Conservation (phyloP, 1,140 invertebrate species). For the Ridgeia piscesae region DNA sequence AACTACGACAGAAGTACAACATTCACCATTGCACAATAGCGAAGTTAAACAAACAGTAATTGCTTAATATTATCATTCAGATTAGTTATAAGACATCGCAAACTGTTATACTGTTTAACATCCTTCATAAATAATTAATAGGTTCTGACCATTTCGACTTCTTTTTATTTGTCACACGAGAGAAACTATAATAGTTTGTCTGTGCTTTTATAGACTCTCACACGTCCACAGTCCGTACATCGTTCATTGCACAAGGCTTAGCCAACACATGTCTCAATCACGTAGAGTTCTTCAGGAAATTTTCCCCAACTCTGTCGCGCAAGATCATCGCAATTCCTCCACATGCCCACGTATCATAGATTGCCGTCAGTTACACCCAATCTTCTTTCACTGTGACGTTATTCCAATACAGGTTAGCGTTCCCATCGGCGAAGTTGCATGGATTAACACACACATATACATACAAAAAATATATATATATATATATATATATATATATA, state of each 20-base stretch:
- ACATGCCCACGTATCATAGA: not conserved
- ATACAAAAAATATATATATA: too few relatives aligned
- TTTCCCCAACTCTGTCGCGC: not conserved
- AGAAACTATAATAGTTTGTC: not conserved
- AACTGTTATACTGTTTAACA: not conserved
- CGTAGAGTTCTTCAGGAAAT: not conserved
- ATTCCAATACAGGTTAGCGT: not conserved
- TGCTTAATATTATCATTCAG: not conserved
- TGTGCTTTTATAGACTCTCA: not conserved
- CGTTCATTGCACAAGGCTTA: not conserved
- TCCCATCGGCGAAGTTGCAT: not conserved
- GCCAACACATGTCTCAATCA: not conserved
- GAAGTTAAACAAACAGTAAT: not conserved
- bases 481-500: too few relatives aligned
- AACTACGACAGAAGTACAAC: not conserved
- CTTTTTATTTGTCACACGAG: not conserved
- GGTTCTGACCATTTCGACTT: not conserved
- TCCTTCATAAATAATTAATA: not conserved
- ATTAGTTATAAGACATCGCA: not conserved
- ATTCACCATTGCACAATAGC: not conserved
- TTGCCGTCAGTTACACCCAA: not conserved
- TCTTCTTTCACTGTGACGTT: not conserved
- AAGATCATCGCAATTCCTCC: not conserved
- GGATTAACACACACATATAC: too few relatives aligned
- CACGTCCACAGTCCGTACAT: not conserved